Conservation (phyloP, 2,113 vertebrate species). For the Sturnira hondurensis region DNA sequence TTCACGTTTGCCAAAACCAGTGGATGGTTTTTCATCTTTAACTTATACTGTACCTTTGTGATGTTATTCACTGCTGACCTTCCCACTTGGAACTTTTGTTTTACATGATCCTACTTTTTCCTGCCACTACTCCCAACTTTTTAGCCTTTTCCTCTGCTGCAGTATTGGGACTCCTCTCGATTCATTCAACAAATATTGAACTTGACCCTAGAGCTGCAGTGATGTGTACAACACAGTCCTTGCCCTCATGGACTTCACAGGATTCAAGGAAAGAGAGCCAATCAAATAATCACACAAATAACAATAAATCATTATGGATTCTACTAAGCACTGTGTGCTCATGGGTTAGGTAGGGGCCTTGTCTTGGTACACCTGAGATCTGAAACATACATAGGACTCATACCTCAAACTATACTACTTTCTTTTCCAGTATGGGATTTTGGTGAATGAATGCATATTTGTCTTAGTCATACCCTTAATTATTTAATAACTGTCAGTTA, state of each 20-base stretch:
- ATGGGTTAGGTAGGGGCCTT: background rate
- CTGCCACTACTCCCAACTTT: background rate
- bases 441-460: conserved; percentile 23
- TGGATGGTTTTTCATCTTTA: background rate
- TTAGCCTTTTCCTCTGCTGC: background rate
- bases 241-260: background rate
- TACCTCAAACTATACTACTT: background rate
- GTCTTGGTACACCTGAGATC: background rate
- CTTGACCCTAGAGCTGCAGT: background rate
- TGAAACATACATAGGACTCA: accelerated
- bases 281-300: background rate
- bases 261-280: background rate
- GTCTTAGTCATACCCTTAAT: conserved; percentile 36
- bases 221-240: background rate
- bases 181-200: background rate
- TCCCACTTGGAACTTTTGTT: background rate
- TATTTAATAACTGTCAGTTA: conserved; percentile 39
- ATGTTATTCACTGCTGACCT: background rate
- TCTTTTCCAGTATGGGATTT: background rate
- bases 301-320: background rate
- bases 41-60: background rate
- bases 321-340: background rate
- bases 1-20: background rate
- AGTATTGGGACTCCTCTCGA: background rate
- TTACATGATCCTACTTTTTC: background rate